These are phyloP conservation scores for Pollicipes pollicipes DNA, from an alignment of 1,140 invertebrate species.

Conservation along the genomic window DNA sequence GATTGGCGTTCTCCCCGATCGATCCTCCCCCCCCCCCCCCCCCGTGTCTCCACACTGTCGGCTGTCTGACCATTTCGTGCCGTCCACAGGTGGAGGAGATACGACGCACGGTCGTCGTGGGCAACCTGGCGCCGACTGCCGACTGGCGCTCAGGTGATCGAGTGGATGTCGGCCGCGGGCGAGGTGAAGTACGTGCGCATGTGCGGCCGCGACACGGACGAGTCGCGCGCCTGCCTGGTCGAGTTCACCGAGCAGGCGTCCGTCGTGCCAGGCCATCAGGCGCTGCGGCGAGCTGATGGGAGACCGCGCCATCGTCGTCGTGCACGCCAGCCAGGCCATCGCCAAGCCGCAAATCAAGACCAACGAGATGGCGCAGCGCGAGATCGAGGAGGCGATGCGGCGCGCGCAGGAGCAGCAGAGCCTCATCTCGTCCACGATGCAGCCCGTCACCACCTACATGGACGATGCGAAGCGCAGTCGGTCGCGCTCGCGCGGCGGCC, in stretches of 20 bases:
- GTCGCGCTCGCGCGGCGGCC: conserved; percentile 5
- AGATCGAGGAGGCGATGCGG: conserved; percentile 94
- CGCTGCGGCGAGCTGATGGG: conserved; percentile 50
- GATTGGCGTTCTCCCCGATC: no score
- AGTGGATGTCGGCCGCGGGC: conserved; percentile 66
- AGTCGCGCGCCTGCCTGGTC: conserved; percentile 54
- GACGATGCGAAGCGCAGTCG: conserved; percentile 6
- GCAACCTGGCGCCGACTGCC: conserved; percentile 45
- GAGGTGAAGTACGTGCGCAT: conserved; percentile 92
- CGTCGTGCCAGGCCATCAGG: conserved; percentile 61
- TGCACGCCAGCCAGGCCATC: conserved; percentile 77
- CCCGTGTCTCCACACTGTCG: no score
- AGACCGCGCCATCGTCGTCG: conserved; percentile 32
- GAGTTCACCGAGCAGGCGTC: conserved; percentile 85
- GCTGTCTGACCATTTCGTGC: no score
- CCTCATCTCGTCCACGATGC: conserved; percentile 65
- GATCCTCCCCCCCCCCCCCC: no score
- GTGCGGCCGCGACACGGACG: conserved; percentile 61
- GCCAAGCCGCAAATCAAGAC: conserved; percentile 83
- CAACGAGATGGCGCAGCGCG: conserved; percentile 80
- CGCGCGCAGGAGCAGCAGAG: conserved; percentile 87
- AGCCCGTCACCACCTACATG: conserved; percentile 8
- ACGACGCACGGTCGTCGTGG: conserved; percentile 63
- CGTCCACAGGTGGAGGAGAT: conserved; percentile 90
- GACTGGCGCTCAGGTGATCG: conserved; percentile 53